phyloP scores from a whole-genome alignment of 2,113 vertebrate species.

The Bos taurus region ARS-UCD2.0 NC_037328.1:84216001-84216500 shows the following conservation, averaged over 20 bases:
- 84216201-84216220: background rate
- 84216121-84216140: background rate
- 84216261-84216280: background rate
- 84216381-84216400: background rate
- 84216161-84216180: background rate
- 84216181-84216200: background rate
- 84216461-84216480: background rate
- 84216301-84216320: background rate
- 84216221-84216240: background rate
- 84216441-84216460: background rate
- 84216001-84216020: background rate
- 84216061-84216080: background rate
- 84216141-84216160: background rate
- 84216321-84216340: background rate
- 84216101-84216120: background rate
- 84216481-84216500: background rate
- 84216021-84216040: background rate
- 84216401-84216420: slow-evolving; percentile 18
- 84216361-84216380: background rate
- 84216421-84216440: background rate
- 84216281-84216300: background rate
- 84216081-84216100: background rate
- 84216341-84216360: background rate
- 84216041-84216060: background rate
- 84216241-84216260: background rate